phyloP scores from a whole-genome alignment of 2,888 invertebrate species.

The Drymonia ruficornis region DNA sequence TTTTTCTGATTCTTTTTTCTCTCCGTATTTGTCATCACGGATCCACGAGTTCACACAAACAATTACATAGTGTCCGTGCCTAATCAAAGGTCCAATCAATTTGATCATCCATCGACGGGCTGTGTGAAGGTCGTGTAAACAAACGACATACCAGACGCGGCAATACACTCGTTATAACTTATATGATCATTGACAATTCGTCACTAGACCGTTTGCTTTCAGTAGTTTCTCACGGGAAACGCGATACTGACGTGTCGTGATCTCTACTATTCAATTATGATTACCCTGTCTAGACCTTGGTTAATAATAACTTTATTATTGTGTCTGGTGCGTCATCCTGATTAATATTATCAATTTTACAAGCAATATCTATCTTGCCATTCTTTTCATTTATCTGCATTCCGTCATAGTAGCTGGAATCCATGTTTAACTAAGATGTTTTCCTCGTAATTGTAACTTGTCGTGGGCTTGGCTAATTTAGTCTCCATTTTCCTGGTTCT shows the following conservation, averaged over 20 bases:
- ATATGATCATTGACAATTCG: constrained; percentile 8
- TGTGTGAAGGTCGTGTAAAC: constrained; percentile 36
- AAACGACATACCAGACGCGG: constrained; percentile 11
- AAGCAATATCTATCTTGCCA: neutral
- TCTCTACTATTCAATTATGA: constrained; percentile 30
- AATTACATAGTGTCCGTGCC: constrained; percentile 14
- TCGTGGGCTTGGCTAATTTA: no score
- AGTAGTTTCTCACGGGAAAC: constrained; percentile 9
- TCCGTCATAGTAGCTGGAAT: neutral
- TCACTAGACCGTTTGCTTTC: constrained; percentile 1
- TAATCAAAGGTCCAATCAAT: constrained; percentile 52
- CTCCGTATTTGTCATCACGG: constrained; percentile 9
- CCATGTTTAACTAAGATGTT: neutral
- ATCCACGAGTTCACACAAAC: constrained; percentile 15
- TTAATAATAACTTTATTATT: constrained; percentile 28
- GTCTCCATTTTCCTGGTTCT: constrained; percentile 25
- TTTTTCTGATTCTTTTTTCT: no score
- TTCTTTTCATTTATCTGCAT: neutral
- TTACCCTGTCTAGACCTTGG: constrained; percentile 42
- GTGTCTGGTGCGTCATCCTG: neutral
- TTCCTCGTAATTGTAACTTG: neutral
- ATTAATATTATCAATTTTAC: neutral
- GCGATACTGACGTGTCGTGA: constrained; percentile 24
- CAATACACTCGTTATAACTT: constrained; percentile 9
- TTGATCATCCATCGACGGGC: constrained; percentile 42